Conservation (phyloP, 2,888 invertebrate genomes). For the Macaria liturata region DNA sequence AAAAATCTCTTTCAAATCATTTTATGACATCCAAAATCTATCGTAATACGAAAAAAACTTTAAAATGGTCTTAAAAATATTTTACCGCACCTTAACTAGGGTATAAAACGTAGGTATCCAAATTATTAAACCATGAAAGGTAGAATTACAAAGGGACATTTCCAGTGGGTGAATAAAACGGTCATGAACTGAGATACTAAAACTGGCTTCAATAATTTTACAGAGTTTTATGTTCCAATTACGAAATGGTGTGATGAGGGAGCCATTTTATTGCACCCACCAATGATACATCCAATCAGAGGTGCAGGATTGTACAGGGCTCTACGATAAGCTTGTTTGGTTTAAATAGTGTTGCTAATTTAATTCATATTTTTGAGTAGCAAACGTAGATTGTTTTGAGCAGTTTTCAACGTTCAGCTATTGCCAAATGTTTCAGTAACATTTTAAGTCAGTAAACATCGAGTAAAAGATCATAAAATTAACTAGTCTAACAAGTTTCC, state of each 20-base stretch:
- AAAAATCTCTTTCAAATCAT: slow-evolving; percentile 23
- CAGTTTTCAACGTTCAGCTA: too few relatives aligned
- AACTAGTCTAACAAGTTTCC: too few relatives aligned
- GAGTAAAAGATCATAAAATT: too few relatives aligned
- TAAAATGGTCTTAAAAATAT: slow-evolving; percentile 24
- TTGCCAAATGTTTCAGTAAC: too few relatives aligned
- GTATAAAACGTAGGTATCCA: slow-evolving; percentile 39
- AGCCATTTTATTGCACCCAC: slow-evolving; percentile 53
- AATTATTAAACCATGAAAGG: slow-evolving; percentile 35
- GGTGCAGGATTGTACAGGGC: slow-evolving; percentile 13
- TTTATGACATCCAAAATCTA: slow-evolving; percentile 27
- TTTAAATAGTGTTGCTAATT: too few relatives aligned
- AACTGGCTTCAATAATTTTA: slow-evolving; percentile 53
- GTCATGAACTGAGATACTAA: slow-evolving; percentile 49
- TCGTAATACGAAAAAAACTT: slow-evolving; percentile 26
- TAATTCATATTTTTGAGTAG: too few relatives aligned
- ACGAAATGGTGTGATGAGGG: slow-evolving; percentile 60
- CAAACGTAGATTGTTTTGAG: too few relatives aligned
- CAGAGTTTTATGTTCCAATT: slow-evolving; percentile 60
- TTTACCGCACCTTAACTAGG: slow-evolving; percentile 29
- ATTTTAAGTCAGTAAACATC: not conserved
- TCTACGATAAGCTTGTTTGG: not conserved
- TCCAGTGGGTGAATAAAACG: slow-evolving; percentile 49
- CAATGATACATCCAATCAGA: slow-evolving; percentile 43
- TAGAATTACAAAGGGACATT: slow-evolving; percentile 41